These are phyloP conservation scores for Ypsolopha scabrella DNA, from an alignment of 2,888 invertebrate genomes.

Conservation along the genomic window DNA sequence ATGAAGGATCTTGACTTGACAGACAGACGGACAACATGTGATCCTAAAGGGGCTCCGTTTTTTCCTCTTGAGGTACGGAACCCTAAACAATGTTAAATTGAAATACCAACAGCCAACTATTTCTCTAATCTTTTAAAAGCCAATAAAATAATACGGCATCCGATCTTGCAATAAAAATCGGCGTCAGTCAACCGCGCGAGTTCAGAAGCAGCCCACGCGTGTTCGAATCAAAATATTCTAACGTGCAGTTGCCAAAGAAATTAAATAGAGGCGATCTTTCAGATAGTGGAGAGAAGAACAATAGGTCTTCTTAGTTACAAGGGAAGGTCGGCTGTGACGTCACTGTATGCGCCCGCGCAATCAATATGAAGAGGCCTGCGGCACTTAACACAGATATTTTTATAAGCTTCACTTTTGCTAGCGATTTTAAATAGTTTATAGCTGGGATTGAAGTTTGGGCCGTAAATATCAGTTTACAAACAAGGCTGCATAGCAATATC, in stretches of 20 bases:
- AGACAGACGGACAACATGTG: too few species aligned
- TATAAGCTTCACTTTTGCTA: conserved; percentile 1
- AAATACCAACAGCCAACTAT: neutral
- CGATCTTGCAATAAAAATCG: conserved; percentile 55
- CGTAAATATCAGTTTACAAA: too few species aligned
- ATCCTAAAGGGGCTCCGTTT: too few species aligned
- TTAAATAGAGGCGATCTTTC: conserved; percentile 63
- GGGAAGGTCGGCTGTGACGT: conserved; percentile 28
- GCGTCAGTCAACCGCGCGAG: conserved; percentile 49
- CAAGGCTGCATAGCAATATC: too few species aligned
- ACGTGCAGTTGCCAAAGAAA: conserved; percentile 60
- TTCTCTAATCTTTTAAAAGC: conserved; percentile 9
- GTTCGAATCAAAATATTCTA: conserved; percentile 52
- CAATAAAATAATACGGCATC: conserved; percentile 59
- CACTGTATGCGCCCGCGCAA: neutral
- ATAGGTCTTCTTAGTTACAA: conserved; percentile 45
- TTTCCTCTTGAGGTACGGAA: too few species aligned
- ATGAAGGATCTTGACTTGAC: too few species aligned
- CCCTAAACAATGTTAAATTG: neutral
- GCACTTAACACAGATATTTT: conserved; percentile 1
- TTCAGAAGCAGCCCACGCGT: conserved; percentile 44
- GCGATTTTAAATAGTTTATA: conserved; percentile 4
- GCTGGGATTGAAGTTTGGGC: neutral
- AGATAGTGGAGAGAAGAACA: conserved; percentile 48
- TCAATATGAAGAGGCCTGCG: neutral